phyloP scores from a whole-genome alignment of 2,888 invertebrate species.

The Lacanobia oleracea region DNA sequence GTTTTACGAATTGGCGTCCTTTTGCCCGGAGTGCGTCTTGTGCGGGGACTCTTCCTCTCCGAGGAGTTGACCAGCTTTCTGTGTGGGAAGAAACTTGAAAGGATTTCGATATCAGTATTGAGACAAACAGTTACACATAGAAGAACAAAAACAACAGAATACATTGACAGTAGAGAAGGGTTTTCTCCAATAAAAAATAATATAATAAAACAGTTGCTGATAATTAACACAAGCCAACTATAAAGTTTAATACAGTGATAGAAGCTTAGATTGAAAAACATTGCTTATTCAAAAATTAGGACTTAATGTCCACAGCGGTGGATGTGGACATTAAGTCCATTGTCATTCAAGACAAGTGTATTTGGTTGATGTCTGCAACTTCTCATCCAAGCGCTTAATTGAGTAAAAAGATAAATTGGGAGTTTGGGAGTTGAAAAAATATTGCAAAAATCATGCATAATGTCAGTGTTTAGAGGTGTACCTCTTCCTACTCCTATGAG shows the following conservation, averaged over 20 bases:
- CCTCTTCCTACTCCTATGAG: too few relatives aligned
- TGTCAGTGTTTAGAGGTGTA: too few relatives aligned
- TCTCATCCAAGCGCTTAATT: neutral
- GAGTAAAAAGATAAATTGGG: neutral
- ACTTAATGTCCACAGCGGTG: too few relatives aligned
- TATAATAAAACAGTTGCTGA: neutral
- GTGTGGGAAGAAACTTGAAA: constrained; percentile 88
- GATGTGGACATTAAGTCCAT: too few relatives aligned
- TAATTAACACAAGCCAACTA: neutral
- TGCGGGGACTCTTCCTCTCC: constrained; percentile 87
- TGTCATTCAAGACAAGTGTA: too few relatives aligned
- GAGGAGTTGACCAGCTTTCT: constrained; percentile 85
- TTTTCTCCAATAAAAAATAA: neutral
- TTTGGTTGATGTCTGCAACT: neutral
- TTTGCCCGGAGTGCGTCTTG: constrained; percentile 88
- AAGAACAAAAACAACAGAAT: neutral
- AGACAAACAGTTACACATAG: constrained; percentile 7
- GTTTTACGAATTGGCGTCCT: constrained; percentile 84
- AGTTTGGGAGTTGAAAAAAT: neutral
- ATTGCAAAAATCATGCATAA: too few relatives aligned
- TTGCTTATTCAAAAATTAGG: neutral
- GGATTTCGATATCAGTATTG: constrained; percentile 67
- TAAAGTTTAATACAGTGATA: neutral
- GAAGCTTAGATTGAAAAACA: neutral
- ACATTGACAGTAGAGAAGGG: neutral